Evolutionary conservation across 2,113 vertebrate genomes (phyloP).

Genomic region (Podilymbus podiceps): DNA sequence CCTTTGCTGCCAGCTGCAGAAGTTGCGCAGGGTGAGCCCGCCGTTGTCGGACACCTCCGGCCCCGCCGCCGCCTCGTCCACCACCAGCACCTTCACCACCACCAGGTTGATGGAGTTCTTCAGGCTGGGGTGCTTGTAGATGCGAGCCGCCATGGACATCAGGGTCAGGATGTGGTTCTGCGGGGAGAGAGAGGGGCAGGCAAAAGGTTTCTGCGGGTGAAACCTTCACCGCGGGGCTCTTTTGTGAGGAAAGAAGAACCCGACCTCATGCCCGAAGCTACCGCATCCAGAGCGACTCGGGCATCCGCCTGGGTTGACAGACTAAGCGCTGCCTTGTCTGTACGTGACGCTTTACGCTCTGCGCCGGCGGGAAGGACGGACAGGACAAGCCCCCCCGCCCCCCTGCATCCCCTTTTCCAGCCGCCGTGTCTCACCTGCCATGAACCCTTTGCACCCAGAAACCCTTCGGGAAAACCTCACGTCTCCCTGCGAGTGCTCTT

Average conservation of each 20-base stretch:
- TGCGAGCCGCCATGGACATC: slow-evolving; percentile 85
- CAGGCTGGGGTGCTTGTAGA: slow-evolving; percentile 95
- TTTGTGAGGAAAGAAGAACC: background rate
- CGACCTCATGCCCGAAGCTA: background rate
- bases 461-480: background rate
- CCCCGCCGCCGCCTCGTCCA: slow-evolving; percentile 81
- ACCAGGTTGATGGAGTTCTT: slow-evolving; percentile 88
- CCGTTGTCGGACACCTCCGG: slow-evolving; percentile 87
- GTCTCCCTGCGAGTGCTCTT: background rate
- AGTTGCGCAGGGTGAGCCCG: slow-evolving; percentile 87
- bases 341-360: background rate
- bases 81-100: slow-evolving; percentile 90
- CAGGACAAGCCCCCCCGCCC: background rate
- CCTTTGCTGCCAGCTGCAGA: slow-evolving; percentile 92
- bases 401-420: background rate
- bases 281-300: rapidly evolving
- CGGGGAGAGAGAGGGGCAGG: background rate
- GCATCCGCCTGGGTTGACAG: background rate
- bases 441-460: background rate
- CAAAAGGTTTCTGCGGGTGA: background rate
- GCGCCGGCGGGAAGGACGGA: background rate
- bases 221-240: rapidly evolving
- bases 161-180: slow-evolving; percentile 92
- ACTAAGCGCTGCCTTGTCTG: background rate
- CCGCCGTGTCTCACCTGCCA: rapidly evolving